Conservation (phyloP, 2,888 invertebrate genomes). For the Xiphydria camelus region DNA sequence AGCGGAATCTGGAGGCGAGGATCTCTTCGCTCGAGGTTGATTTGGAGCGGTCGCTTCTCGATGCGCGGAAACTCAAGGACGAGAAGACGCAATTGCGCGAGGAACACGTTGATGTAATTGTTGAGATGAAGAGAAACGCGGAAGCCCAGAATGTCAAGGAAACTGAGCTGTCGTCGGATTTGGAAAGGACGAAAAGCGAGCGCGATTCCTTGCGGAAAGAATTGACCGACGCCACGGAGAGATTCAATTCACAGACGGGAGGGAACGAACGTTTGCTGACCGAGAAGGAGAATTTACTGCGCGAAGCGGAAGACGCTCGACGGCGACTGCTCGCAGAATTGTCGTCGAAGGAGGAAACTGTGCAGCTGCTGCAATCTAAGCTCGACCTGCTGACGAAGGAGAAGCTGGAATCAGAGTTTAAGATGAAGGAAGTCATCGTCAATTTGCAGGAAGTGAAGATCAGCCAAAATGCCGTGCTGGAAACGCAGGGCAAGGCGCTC, state of each 20-base stretch:
- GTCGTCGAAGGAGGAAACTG: slow-evolving; percentile 30
- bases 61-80: slow-evolving; percentile 15
- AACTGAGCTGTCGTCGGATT: background rate
- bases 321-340: slow-evolving; percentile 24
- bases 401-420: slow-evolving; percentile 25
- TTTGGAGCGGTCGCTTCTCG: slow-evolving; percentile 14
- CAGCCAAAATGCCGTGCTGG: slow-evolving; percentile 36
- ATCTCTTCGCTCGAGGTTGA: slow-evolving; percentile 14
- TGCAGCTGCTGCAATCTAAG: slow-evolving; percentile 25
- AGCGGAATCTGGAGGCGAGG: slow-evolving; percentile 12
- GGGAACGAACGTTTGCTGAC: slow-evolving; percentile 5
- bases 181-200: slow-evolving; percentile 1
- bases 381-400: slow-evolving; percentile 21
- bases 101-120: no score
- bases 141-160: slow-evolving; percentile 2
- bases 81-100: slow-evolving; percentile 11
- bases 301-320: slow-evolving; percentile 4
- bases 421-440: slow-evolving; percentile 38
- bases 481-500: slow-evolving; percentile 34
- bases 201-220: slow-evolving; percentile 1
- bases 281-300: slow-evolving; percentile 9
- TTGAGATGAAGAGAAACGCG: no score
- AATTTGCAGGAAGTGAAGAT: slow-evolving; percentile 37
- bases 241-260: slow-evolving; percentile 8
- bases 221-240: slow-evolving; percentile 2